Percentiles rank a stretch among this genome's conserved stretches.
phyloP scores from a whole-genome alignment of 2,888 invertebrate genomes.

The Xanthorhoe spadicearia region DNA sequence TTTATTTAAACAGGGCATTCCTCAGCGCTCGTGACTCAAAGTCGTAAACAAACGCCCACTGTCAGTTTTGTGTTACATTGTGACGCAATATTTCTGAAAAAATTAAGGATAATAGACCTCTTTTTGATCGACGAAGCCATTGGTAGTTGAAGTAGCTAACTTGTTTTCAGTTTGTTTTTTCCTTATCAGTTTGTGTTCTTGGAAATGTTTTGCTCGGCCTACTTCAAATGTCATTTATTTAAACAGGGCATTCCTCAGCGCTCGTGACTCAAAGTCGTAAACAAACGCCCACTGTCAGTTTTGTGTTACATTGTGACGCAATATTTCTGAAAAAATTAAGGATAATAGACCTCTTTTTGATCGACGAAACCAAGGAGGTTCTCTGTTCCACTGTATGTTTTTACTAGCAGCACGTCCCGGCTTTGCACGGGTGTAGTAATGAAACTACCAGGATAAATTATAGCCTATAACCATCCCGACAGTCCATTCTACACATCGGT shows the following conservation, averaged over 20 bases:
- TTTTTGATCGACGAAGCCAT: too few species aligned
- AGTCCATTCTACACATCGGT: too few species aligned
- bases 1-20: conserved; percentile 10
- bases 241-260: conserved; percentile 4
- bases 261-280: not conserved
- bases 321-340: not conserved
- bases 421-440: too few species aligned
- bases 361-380: too few species aligned
- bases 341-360: too few species aligned
- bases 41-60: not conserved
- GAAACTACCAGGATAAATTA: too few species aligned
- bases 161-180: not conserved
- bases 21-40: not conserved
- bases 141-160: not conserved
- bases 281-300: not conserved
- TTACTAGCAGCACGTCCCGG: too few species aligned
- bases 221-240: conserved; percentile 8
- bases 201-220: not conserved
- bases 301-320: not conserved
- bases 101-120: too few species aligned
- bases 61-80: not conserved
- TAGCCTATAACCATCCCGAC: too few species aligned
- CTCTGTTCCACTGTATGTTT: too few species aligned
- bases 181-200: not conserved
- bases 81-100: not conserved